A percentile compares a stretch with the other conserved stretches of the same genome.
These are phyloP conservation scores for Drosophila azteca DNA, from an alignment of 1,140 invertebrate species.

Conservation along the genomic window DNA sequence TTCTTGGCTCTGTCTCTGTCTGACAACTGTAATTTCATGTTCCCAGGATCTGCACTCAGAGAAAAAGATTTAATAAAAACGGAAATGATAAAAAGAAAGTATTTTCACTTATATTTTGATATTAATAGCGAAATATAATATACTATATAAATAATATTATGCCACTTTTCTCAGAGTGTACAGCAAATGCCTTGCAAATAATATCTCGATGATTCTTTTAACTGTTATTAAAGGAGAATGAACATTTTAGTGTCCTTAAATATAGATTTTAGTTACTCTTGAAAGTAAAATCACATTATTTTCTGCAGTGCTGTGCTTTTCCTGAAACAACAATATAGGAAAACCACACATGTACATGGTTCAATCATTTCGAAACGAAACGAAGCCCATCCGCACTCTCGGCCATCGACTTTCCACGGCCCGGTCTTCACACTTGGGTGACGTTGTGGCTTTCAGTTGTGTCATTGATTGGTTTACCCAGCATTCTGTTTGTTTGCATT, in stretches of 20 bases:
- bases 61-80: too few species aligned
- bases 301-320: slow-evolving; percentile 5
- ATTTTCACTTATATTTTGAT: too few species aligned
- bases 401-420: too few species aligned
- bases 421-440: slow-evolving; percentile 63
- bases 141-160: too few species aligned
- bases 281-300: neutral
- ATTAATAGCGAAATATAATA: too few species aligned
- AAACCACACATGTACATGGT: neutral
- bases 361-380: slow-evolving; percentile 38
- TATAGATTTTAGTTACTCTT: too few species aligned
- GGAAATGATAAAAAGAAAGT: too few species aligned
- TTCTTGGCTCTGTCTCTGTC: too few species aligned
- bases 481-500: slow-evolving; percentile 72
- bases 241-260: neutral
- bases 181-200: too few species aligned
- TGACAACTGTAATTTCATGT: slow-evolving; percentile 61
- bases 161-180: too few species aligned
- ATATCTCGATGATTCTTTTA: too few species aligned
- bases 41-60: slow-evolving; percentile 10
- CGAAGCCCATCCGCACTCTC: neutral
- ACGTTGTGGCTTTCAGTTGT: slow-evolving; percentile 77
- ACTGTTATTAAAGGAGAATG: neutral
- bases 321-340: too few species aligned
- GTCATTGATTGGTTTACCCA: slow-evolving; percentile 78